These are phyloP conservation scores for Tiliqua scincoides DNA, from an alignment of 2,113 vertebrate species.

Conservation along the genomic window DNA sequence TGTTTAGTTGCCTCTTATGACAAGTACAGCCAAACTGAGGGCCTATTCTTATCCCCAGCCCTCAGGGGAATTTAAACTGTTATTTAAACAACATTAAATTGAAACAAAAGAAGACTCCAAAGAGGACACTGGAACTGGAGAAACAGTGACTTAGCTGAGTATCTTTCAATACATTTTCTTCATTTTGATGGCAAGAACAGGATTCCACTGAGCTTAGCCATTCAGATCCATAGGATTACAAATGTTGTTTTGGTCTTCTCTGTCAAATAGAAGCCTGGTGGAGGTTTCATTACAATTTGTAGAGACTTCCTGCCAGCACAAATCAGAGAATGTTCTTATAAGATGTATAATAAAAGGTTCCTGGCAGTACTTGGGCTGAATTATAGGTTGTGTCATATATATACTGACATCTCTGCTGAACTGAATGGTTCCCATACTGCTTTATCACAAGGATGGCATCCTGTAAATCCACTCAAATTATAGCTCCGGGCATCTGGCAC, in stretches of 20 bases:
- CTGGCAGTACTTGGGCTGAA: conserved; percentile 31
- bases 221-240: background rate
- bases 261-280: conserved; percentile 22
- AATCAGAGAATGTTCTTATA: conserved; percentile 43
- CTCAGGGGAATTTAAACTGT: too few species aligned
- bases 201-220: background rate
- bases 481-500: conserved; percentile 28
- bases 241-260: conserved; percentile 40
- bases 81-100: background rate
- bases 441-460: conserved; percentile 28
- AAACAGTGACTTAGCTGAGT: background rate
- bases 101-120: background rate
- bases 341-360: conserved; percentile 34
- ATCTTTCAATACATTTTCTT: background rate
- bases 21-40: too few species aligned
- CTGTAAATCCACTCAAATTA: conserved; percentile 46
- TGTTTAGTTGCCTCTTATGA: too few species aligned
- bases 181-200: background rate
- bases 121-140: background rate
- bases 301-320: conserved; percentile 32
- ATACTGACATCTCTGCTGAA: conserved; percentile 46
- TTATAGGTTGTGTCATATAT: conserved; percentile 41
- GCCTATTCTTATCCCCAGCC: too few species aligned
- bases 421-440: conserved; percentile 39
- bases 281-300: conserved; percentile 17